Evolutionary conservation across 2,888 invertebrate genomes (phyloP).

Genomic region (Limnephilus rhombicus): DNA sequence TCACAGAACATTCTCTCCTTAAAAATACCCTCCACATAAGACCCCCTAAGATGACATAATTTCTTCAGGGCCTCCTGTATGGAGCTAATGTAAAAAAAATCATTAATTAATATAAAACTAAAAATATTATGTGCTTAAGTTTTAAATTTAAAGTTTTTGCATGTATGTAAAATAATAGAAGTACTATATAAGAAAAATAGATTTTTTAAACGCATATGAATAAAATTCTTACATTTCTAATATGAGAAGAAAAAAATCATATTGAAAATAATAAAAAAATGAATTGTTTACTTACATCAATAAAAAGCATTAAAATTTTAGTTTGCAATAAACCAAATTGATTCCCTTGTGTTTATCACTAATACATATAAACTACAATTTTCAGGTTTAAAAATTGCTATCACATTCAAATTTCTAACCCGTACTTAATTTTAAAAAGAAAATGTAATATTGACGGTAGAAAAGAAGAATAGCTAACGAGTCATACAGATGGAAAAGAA

Average conservation of each 20-base stretch:
- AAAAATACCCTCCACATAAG: too few species aligned
- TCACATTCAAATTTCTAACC: constrained; percentile 47
- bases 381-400: constrained; percentile 30
- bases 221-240: not conserved
- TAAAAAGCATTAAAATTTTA: not conserved
- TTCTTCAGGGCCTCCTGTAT: not conserved
- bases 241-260: not conserved
- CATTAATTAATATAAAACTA: not conserved
- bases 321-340: not conserved
- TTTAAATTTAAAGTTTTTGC: not conserved
- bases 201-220: not conserved
- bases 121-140: not conserved
- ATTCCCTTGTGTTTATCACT: constrained; percentile 7
- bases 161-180: not conserved
- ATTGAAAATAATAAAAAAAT: not conserved
- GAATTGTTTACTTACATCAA: not conserved
- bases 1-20: too few species aligned
- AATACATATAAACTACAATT: constrained; percentile 25
- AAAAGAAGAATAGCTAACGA: too few species aligned
- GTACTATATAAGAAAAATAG: not conserved
- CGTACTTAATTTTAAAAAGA: not conserved
- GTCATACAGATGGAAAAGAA: too few species aligned
- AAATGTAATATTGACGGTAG: not conserved
- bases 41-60: not conserved
- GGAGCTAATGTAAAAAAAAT: not conserved